Evolutionary conservation across 1,140 invertebrate species (phyloP).

Genomic region (Saccostrea glomerata): DNA sequence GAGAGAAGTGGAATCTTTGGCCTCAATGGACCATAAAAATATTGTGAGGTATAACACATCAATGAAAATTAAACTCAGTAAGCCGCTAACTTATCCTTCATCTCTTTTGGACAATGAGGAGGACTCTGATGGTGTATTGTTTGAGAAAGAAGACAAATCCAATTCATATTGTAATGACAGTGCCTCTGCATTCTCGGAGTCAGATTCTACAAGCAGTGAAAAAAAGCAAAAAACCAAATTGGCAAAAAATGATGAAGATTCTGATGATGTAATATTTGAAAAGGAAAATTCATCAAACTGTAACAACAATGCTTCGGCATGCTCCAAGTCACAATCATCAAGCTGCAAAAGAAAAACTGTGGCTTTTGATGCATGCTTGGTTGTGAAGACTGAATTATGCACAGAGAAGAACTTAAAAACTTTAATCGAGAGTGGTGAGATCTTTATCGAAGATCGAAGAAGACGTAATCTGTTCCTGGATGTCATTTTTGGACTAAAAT

Average conservation of each 20-base stretch:
- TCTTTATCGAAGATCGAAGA: neutral
- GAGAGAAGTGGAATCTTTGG: neutral
- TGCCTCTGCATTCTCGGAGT: neutral
- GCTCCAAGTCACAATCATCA: neutral
- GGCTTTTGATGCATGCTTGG: conserved; percentile 3
- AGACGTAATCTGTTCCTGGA: neutral
- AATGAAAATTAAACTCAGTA: neutral
- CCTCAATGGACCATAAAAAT: neutral
- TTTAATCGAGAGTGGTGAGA: neutral
- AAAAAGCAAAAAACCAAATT: neutral
- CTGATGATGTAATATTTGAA: neutral
- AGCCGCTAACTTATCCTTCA: neutral
- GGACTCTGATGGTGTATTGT: neutral
- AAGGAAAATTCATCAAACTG: neutral
- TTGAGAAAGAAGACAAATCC: neutral
- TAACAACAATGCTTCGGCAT: neutral
- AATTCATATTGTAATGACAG: neutral
- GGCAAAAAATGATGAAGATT: neutral
- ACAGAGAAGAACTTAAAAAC: conserved; percentile 2
- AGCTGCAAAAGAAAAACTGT: neutral
- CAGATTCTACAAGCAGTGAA: neutral
- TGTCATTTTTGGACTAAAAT: neutral
- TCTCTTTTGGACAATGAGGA: neutral
- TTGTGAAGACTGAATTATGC: neutral
- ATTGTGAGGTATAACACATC: neutral